These are phyloP conservation scores for Paralichthys olivaceus DNA, from an alignment of 2,113 vertebrate species.

Conservation along the genomic window DNA sequence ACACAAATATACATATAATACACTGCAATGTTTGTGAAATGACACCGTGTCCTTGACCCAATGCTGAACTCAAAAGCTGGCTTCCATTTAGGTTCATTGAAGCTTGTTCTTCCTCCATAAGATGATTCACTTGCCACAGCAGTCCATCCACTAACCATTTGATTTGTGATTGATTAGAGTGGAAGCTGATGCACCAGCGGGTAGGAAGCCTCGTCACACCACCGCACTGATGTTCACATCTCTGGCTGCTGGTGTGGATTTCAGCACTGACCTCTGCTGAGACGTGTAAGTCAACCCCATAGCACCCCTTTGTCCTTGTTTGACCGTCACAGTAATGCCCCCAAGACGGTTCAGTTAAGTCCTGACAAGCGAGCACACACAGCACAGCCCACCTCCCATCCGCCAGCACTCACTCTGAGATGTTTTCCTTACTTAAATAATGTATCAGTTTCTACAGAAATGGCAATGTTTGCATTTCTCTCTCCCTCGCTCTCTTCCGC, in stretches of 20 bases:
- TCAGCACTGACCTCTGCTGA: constrained; percentile 73
- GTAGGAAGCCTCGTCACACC: constrained; percentile 36
- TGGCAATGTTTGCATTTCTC: constrained; percentile 81
- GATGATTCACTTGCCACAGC: constrained; percentile 63
- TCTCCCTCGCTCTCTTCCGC: constrained; percentile 58
- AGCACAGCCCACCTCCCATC: constrained; percentile 33
- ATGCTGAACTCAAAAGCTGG: constrained; percentile 30
- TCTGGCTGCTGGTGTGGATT: constrained; percentile 65
- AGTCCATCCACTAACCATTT: constrained; percentile 54
- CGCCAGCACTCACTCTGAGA: constrained; percentile 47
- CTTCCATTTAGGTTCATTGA: constrained; percentile 23
- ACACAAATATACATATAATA: too few species aligned
- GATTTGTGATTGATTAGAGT: constrained; percentile 69
- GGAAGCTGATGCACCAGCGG: constrained; percentile 42
- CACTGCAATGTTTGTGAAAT: background rate
- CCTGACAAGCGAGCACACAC: constrained; percentile 41
- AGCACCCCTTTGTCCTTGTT: constrained; percentile 66
- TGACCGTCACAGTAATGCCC: constrained; percentile 71
- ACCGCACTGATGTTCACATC: constrained; percentile 59
- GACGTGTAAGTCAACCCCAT: constrained; percentile 61
- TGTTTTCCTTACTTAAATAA: constrained; percentile 81
- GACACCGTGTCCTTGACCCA: constrained; percentile 60
- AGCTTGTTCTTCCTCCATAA: constrained; percentile 26
- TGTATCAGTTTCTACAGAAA: constrained; percentile 80
- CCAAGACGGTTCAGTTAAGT: constrained; percentile 51